Base-by-base conservation (phyloP, 2,797 vertebrate species). In the Sylvilagus floridanus region DNA sequence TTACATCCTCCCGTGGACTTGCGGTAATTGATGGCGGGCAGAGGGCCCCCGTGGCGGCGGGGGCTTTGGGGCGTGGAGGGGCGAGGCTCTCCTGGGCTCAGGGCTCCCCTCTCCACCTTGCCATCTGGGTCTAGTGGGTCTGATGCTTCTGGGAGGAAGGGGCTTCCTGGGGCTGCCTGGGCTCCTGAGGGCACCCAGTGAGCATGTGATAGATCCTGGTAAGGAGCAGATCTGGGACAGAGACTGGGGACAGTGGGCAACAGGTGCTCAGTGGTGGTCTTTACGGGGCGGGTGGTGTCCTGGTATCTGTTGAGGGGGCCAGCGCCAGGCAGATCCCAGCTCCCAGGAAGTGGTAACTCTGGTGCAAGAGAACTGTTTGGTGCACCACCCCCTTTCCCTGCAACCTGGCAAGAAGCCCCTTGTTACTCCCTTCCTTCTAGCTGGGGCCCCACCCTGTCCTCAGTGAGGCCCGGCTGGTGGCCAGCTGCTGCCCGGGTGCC, bases 1-100 rank as follows among this genome's bases (percentile, higher is more conserved):
- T 97, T 95, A 97, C 85, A 94, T 97, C 97, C 98, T 97, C 93
- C 94, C 97, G 96, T 96, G 95, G 97, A 97, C 91, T 14, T 78
- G 88, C 93, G 98, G 98, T 98, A 99, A 99, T 98, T 98, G 98
- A 99, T 98, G 93, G 95, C n/a, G 90, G 94, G 96, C 93, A 69
- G 87, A 92, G 82, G 93, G 4, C 0, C 95, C 97, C 95, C 69
- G 81, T 52, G 28, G 93, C 95, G 76, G 95, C 76, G 85, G 97
- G 98, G 98, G 63, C 5, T n/a, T 4, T 11, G 2, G 50, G 32
- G 14, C 17, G 14, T 6, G 24, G 7, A 2, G 2, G 68, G 50
- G 11, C 22, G n/a, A 66, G 1, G 7, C 57, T 7, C 7, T 4
- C 17, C 21, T 17, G 30, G 30, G 71, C 4, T 54, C 17, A 5